Percentiles rank a stretch among this genome's conserved stretches.
phyloP scores from a whole-genome alignment of 2,888 invertebrate species.

The Drosophila mettleri region DNA sequence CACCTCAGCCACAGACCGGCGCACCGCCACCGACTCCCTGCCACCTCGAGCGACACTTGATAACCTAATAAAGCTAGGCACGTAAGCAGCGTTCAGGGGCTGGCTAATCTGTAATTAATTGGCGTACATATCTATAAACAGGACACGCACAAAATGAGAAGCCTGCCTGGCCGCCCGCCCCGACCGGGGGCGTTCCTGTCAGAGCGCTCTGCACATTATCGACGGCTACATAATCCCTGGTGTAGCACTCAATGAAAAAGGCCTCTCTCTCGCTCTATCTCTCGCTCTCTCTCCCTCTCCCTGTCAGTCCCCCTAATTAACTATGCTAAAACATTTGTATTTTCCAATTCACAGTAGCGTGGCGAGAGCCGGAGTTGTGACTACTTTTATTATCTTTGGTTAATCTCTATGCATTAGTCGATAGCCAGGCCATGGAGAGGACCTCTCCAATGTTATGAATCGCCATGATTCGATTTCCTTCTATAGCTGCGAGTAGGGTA shows the following conservation, averaged over 20 bases:
- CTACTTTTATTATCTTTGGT: too few species aligned
- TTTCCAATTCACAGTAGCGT: not conserved
- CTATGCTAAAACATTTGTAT: not conserved
- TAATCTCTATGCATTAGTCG: too few species aligned
- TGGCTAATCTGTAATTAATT: slow-evolving; percentile 80
- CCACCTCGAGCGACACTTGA: slow-evolving; percentile 44
- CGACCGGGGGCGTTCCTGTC: slow-evolving; percentile 37
- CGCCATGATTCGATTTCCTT: too few species aligned
- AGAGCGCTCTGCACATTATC: slow-evolving; percentile 22
- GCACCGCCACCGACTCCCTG: not conserved
- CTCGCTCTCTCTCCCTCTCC: not conserved
- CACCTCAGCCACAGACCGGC: slow-evolving; percentile 10
- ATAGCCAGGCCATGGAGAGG: too few species aligned
- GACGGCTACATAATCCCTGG: slow-evolving; percentile 17
- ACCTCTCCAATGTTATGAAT: too few species aligned
- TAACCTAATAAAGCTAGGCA: slow-evolving; percentile 61
- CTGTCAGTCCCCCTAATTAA: too few species aligned
- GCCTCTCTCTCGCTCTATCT: not conserved
- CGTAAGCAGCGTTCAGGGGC: slow-evolving; percentile 38
- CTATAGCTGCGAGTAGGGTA: too few species aligned
- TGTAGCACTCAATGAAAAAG: not conserved
- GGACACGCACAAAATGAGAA: slow-evolving; percentile 53
- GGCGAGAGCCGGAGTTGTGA: too few species aligned
- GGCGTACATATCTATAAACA: slow-evolving; percentile 66
- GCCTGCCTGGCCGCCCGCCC: slow-evolving; percentile 20